Conservation (phyloP, 2,797 vertebrate genomes). For the Tangara arthus region DNA sequence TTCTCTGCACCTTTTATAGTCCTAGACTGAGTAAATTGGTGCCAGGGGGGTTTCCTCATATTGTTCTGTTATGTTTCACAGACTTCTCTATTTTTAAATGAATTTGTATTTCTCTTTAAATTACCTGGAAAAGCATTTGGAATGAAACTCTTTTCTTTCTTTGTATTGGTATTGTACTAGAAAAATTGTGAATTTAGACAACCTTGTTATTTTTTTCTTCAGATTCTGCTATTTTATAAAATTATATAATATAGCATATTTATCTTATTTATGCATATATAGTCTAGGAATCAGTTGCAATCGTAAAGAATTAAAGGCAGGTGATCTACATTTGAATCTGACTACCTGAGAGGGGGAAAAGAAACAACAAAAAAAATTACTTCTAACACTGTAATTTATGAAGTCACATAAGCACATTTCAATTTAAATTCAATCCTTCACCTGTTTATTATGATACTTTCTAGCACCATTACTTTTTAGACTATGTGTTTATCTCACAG, state of each 20-base stretch:
- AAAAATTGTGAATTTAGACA: not conserved
- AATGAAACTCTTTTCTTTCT: not conserved
- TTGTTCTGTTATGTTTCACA: conserved; percentile 8
- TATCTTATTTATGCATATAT: not conserved
- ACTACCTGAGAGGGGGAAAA: not conserved
- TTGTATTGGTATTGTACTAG: not conserved
- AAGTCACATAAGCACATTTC: not conserved
- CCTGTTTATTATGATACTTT: not conserved
- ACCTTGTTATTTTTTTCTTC: not conserved
- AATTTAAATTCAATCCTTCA: not conserved
- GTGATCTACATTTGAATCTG: not conserved
- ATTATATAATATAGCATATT: not conserved
- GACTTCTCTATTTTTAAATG: not conserved
- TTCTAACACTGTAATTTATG: not conserved
- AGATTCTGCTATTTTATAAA: not conserved
- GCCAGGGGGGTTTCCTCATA: not conserved
- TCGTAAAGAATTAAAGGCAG: not conserved
- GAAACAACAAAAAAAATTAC: not conserved
- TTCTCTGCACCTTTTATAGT: not conserved
- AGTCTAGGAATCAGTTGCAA: not conserved
- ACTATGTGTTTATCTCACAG: not conserved
- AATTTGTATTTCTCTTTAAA: not conserved
- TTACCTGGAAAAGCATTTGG: not conserved
- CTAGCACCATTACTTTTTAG: not conserved
- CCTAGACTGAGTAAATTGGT: not conserved